Evolutionary conservation across 2,888 invertebrate species (phyloP), one percentile per base, ranked within the genome.

Genomic region (Achlya flavicornis): DNA sequence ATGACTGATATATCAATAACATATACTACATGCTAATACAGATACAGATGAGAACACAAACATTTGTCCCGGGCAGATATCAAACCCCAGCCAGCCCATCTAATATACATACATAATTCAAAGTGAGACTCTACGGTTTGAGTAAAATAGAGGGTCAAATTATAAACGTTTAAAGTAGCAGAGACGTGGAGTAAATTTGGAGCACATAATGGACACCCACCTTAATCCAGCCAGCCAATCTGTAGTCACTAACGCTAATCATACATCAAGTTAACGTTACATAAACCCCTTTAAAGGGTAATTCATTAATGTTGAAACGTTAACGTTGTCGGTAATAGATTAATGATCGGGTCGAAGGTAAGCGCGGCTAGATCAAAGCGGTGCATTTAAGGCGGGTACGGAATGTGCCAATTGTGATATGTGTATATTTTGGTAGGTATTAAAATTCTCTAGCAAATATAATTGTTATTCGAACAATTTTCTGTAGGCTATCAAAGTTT

Each of bases 271-370:
- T 75, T 75, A 71, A 71, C 16, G 53, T 77, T 78, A 76, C 78
- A 77, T 74, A 75, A 74, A 77, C 65, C 71, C 66, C 66, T 71
- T 71, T 66, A 75, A 59, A 65, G 62, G 72, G 81, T 82, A 86
- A 89, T 89, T 89, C 86, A 90, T 91, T 88, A 88, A 79, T 77
- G 81, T 84, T 81, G 80, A 76, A 83, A 81, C 78, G 74, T 71
- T 78, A 79, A 80, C 75, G 73, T 78, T 85, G 83, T 82, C 78
- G 73, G 73, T 74, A 69, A 75, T 68, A 85, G 84, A 89, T 89
- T 88, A 86, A 88, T 88, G 82, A 83, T 76, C 76, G 75, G 92
- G 92, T 92, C 92, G 91, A 87, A 92, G 92, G 92, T 92, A 91
- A 89, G 70, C 69, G 83, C 91, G 91, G 88, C 77, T 71, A 76